phyloP scores from a whole-genome alignment of 2,113 vertebrate species.

The Oncorhynchus mykiss region DNA sequence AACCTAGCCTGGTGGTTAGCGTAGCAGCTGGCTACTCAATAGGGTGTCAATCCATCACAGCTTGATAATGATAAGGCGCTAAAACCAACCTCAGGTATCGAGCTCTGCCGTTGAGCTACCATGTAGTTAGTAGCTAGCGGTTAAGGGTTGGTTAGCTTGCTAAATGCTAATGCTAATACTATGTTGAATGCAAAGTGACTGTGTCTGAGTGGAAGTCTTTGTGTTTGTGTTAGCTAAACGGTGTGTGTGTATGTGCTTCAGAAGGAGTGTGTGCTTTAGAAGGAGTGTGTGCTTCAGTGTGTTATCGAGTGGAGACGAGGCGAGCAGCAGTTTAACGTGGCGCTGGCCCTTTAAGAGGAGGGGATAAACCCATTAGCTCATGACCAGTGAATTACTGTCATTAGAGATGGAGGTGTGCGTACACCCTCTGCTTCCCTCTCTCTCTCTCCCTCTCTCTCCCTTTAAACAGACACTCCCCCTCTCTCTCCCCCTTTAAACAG shows the following conservation, averaged over 20 bases:
- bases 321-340: background rate
- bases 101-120: background rate
- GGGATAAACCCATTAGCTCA: conserved; percentile 41
- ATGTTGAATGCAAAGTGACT: background rate
- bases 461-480: background rate
- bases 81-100: background rate
- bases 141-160: background rate
- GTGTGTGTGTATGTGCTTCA: background rate
- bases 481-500: background rate
- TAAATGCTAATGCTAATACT: background rate
- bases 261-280: background rate
- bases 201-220: background rate
- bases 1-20: conserved; percentile 34
- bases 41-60: conserved; percentile 49
- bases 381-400: conserved; percentile 45
- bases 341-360: conserved; percentile 20
- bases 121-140: background rate
- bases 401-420: conserved; percentile 15
- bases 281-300: background rate
- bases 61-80: background rate
- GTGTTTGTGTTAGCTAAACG: background rate
- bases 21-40: conserved; percentile 28
- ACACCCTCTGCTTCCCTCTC: background rate
- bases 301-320: background rate
- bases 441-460: background rate